Base-by-base conservation (phyloP, 2,888 invertebrate species). In the Alcis repandata region DNA sequence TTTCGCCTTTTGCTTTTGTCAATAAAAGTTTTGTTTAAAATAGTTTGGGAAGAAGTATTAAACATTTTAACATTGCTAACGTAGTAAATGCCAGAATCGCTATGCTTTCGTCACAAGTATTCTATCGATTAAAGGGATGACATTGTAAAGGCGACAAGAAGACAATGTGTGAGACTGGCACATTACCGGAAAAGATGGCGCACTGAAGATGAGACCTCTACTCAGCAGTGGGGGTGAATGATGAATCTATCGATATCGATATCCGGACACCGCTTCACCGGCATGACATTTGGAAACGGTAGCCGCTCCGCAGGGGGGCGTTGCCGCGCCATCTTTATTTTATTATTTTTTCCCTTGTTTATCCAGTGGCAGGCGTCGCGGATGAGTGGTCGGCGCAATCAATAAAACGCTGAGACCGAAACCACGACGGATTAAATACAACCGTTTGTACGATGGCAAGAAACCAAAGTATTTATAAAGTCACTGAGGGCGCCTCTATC, bases 251-350 rank as follows among this genome's bases (percentile, higher is more conserved):
- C 73, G 73, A 74, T 77, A 70, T 73, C 48, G 33, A 54, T 10
- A 46, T 0, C 27, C 8, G 38, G 33, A 22, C 22, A 56, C 40
- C 81, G 79, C 64, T 59, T 61, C 59, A 79, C 81, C 84, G 79
- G 90, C 90, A 91, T 91, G 91, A 89, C 90, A 88, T 88, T 92
- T 87, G 78, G 81, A 90, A 91, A 91, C 92, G 90, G 92, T 92
- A 93, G 92, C 90, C 79, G 78, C 72, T 70, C 75, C 89, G 64
- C 91, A 84, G 79, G 92, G 92, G 87, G 92, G 92, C 91, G 92
- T 88, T 84, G 85, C 90, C 77, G 77, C 80, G 87, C 91, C 90
- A 90, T 90, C 86, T 90, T 90, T 85, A 85, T 88, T 90, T 89
- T 89, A 85, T 82, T 86, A 86, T 79, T 88, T 90, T 88, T 84